phyloP scores from a whole-genome alignment of 1,140 invertebrate genomes.

The Propsilocerus akamusi region DNA sequence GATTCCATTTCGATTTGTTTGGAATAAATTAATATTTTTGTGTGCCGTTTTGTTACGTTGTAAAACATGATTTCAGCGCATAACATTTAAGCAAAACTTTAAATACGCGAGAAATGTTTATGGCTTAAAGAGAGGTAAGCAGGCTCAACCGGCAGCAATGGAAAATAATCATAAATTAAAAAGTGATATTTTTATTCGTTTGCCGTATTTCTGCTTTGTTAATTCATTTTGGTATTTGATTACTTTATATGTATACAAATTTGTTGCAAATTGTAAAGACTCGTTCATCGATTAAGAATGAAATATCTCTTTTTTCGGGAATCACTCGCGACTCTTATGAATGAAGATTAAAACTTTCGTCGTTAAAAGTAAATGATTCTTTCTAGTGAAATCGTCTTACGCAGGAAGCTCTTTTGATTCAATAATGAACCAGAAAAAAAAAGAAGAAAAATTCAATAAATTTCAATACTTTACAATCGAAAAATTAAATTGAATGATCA shows the following conservation, averaged over 20 bases:
- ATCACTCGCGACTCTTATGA: no score
- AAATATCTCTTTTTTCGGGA: no score
- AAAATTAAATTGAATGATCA: no score
- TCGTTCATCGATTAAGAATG: not conserved
- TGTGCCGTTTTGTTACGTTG: not conserved
- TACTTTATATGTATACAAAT: not conserved
- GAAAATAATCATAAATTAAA: slow-evolving; percentile 2
- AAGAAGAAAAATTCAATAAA: no score
- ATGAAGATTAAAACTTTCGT: not conserved
- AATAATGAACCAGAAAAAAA: no score
- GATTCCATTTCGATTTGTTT: slow-evolving; percentile 1
- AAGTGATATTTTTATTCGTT: slow-evolving; percentile 2
- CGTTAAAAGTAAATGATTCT: not conserved
- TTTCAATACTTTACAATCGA: no score
- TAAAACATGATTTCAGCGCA: not conserved
- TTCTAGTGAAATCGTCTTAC: no score
- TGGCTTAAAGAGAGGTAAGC: not conserved
- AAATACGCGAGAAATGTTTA: not conserved
- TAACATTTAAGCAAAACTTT: not conserved
- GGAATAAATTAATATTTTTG: slow-evolving; percentile 4
- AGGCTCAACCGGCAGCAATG: not conserved
- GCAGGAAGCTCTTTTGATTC: no score
- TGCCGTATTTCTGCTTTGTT: not conserved
- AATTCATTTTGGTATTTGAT: not conserved
- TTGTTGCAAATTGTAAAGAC: not conserved